Percentiles rank a stretch among this genome's conserved stretches.
Conservation (phyloP, 1,140 invertebrate species). For the Ectropis grisescens region DNA sequence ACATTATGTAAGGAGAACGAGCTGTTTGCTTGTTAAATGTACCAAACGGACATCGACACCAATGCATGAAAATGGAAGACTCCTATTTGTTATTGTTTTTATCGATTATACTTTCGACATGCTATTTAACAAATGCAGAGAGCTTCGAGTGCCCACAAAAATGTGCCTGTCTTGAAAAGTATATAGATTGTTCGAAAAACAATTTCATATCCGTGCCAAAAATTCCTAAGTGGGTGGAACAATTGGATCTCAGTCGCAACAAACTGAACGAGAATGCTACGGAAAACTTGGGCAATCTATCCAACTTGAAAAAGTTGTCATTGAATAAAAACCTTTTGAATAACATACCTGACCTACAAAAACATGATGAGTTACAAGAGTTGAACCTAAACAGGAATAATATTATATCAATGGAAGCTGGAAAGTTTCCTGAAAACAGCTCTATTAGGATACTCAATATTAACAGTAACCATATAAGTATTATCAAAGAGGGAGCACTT, state of each 20-base stretch:
- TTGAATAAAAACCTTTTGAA: slow-evolving; percentile 67
- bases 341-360: slow-evolving; percentile 59
- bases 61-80: slow-evolving; percentile 63
- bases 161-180: slow-evolving; percentile 72
- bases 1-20: slow-evolving; percentile 59
- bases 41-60: slow-evolving; percentile 34
- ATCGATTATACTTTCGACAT: slow-evolving; percentile 34
- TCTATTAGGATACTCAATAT: slow-evolving; percentile 68
- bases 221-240: slow-evolving; percentile 73
- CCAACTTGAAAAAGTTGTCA: slow-evolving; percentile 62
- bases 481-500: slow-evolving; percentile 78
- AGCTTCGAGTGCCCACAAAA: slow-evolving; percentile 69
- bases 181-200: slow-evolving; percentile 73
- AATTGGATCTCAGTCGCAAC: slow-evolving; percentile 71
- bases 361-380: slow-evolving; percentile 59
- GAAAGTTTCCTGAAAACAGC: slow-evolving; percentile 73
- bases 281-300: slow-evolving; percentile 37
- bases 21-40: slow-evolving; percentile 34
- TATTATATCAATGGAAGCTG: slow-evolving; percentile 72
- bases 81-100: slow-evolving; percentile 51
- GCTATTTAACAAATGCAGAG: slow-evolving; percentile 45
- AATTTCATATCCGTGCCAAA: slow-evolving; percentile 71
- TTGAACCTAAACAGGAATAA: slow-evolving; percentile 75
- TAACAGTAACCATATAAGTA: slow-evolving; percentile 81
- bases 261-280: slow-evolving; percentile 46